Evolutionary conservation across 2,797 vertebrate species (phyloP).

Genomic region (Phyllotis vaccarum): DNA sequence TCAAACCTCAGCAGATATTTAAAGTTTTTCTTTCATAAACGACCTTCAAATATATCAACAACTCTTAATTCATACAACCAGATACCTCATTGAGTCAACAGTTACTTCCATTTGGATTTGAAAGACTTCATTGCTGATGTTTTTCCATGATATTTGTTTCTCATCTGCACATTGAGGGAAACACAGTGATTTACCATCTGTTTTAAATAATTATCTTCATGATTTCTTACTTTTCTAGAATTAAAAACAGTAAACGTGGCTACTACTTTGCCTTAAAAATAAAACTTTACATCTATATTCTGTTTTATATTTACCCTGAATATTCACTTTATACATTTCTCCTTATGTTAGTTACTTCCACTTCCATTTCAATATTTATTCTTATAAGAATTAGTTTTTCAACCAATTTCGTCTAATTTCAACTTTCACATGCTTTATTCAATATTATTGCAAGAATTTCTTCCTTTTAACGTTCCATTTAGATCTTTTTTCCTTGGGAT

Average conservation of each 20-base stretch:
- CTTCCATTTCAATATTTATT: neutral
- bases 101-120: neutral
- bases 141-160: neutral
- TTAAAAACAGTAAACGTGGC: too few species aligned
- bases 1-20: neutral
- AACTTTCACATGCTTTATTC: neutral
- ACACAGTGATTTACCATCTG: neutral
- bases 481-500: neutral
- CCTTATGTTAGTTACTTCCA: neutral
- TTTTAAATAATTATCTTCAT: neutral
- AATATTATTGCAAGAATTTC: neutral
- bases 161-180: neutral
- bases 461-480: neutral
- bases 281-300: neutral
- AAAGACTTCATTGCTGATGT: neutral
- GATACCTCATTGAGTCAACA: neutral
- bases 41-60: neutral
- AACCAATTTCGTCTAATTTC: neutral
- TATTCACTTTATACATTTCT: neutral
- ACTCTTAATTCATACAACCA: neutral
- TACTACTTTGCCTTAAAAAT: neutral
- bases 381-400: neutral
- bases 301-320: neutral
- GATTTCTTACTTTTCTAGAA: neutral
- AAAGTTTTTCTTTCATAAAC: neutral